Base-by-base conservation (phyloP, 2,888 invertebrate species). In the Nematopogon swammerdamellus region DNA sequence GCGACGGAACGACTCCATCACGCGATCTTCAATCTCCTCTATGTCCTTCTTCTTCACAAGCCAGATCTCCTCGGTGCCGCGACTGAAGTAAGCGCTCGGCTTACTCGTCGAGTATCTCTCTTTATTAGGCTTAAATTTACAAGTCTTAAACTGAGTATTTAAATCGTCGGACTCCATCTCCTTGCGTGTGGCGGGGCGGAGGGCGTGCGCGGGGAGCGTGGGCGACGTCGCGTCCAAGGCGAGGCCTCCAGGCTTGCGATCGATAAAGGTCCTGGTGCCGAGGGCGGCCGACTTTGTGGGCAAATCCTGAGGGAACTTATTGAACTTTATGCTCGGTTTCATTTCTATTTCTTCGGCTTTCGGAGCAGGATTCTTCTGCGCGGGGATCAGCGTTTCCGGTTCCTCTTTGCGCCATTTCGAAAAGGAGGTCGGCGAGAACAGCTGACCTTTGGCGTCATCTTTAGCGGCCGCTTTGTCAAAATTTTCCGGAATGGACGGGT, bases 1-100 rank as follows among this genome's bases (percentile, higher is more conserved):
- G 6, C 77, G 68, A 1, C 76, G 56, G 54, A 77, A 74, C 52
- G 79, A 79, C 51, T 79, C 77, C 47, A 79, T 49, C 11, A 79
- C 79, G 19, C 79, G 60, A 56, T 76, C 77, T 54, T 79, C 79
- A 19, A 79, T 77, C 57, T 76, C 79, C 47, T 79, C 77, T 1
- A 79, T 79, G 45, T 79, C 79, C 55, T 77, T 79, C 59, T 79
- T 79, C 60, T 79, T 79, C n/a, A 79, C 79, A 43, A 79, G 63
- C 79, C 79, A 79, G 44, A 79, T 79, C 57, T 79, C 79, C 51
- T 79, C 79, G 1, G 79, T 72, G 14, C 79, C 79, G 45, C 79
- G 62, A 1, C 74, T 75, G 61, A 74, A 77, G 60, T 77, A 79
- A 52, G 75, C 74, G 19, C 76, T 74, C 0, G 76, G 76, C 54